A percentile compares a stretch with the other conserved stretches of the same genome.
Conservation (phyloP, 2,113 vertebrate species). For the Kryptolebias marmoratus region DNA sequence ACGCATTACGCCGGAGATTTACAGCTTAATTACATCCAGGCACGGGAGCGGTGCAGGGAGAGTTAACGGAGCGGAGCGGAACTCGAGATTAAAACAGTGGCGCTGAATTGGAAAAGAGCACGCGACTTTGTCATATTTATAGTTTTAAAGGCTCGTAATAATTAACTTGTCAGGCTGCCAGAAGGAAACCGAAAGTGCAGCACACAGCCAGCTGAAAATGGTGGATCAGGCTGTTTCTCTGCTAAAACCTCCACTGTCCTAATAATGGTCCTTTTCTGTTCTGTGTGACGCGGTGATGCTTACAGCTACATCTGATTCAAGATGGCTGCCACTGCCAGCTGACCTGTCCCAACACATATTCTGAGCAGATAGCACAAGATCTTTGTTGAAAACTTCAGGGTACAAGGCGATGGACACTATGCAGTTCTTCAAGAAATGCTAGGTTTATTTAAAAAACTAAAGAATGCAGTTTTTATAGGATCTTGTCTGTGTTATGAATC, state of each 20-base stretch:
- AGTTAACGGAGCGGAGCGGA: conserved; percentile 40
- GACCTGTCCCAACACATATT: too few relatives aligned
- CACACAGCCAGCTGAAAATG: not conserved
- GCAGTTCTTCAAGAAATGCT: too few relatives aligned
- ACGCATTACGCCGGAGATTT: conserved; percentile 62
- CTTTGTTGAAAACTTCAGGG: too few relatives aligned
- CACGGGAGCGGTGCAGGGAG: conserved; percentile 21
- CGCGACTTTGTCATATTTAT: not conserved
- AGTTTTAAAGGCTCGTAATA: not conserved
- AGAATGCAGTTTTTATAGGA: too few relatives aligned
- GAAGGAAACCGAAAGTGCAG: too few relatives aligned
- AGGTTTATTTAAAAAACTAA: too few relatives aligned
- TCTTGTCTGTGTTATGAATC: too few relatives aligned
- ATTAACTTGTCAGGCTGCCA: not conserved
- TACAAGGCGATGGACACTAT: too few relatives aligned
- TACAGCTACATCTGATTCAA: too few relatives aligned
- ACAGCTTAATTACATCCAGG: conserved; percentile 59
- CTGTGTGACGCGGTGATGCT: conserved; percentile 7
- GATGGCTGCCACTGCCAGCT: too few relatives aligned
- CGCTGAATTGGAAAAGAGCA: conserved; percentile 3
- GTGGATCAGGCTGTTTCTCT: not conserved
- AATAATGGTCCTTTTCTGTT: conserved; percentile 43
- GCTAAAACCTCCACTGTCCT: conserved; percentile 19
- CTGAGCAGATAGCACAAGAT: too few relatives aligned
- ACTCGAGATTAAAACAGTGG: conserved; percentile 35